A percentile compares a stretch with the other conserved stretches of the same genome.
Conservation (phyloP, 2,797 vertebrate species). For the Spinus pinus region DNA sequence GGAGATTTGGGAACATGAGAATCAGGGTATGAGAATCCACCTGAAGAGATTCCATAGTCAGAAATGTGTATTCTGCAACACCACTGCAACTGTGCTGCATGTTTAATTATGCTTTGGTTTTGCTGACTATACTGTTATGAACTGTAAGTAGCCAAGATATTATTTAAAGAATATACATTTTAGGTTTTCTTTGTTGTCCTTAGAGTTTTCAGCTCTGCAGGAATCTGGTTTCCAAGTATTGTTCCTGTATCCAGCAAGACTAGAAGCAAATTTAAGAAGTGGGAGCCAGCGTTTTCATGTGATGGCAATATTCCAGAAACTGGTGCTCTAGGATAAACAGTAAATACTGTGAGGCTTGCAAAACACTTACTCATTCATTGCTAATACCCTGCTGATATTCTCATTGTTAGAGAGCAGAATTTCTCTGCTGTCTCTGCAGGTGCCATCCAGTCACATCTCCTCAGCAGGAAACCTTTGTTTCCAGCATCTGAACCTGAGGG, state of each 20-base stretch:
- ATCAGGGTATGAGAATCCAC: not conserved
- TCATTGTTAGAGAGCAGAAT: not conserved
- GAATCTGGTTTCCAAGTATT: constrained; percentile 55
- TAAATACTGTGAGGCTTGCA: constrained; percentile 24
- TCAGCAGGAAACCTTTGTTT: not conserved
- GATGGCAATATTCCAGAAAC: constrained; percentile 35
- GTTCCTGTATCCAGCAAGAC: constrained; percentile 8
- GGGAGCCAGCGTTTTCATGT: constrained; percentile 16
- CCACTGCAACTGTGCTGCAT: not conserved
- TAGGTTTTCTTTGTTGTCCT: constrained; percentile 18
- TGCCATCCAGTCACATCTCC: not conserved
- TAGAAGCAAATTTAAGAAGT: not conserved
- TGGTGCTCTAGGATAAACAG: constrained; percentile 24
- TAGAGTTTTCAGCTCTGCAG: not conserved
- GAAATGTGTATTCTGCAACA: not conserved
- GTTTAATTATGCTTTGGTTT: not conserved
- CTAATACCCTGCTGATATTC: not conserved
- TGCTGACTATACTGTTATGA: not conserved
- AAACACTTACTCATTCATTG: constrained; percentile 10
- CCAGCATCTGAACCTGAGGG: not conserved
- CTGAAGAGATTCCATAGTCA: not conserved
- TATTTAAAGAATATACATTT: constrained; percentile 5
- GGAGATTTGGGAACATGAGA: not conserved
- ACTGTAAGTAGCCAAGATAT: not conserved
- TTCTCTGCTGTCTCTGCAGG: not conserved